phyloP scores from a whole-genome alignment of 2,888 invertebrate species.

The Dryocosmus kuriphilus region DNA sequence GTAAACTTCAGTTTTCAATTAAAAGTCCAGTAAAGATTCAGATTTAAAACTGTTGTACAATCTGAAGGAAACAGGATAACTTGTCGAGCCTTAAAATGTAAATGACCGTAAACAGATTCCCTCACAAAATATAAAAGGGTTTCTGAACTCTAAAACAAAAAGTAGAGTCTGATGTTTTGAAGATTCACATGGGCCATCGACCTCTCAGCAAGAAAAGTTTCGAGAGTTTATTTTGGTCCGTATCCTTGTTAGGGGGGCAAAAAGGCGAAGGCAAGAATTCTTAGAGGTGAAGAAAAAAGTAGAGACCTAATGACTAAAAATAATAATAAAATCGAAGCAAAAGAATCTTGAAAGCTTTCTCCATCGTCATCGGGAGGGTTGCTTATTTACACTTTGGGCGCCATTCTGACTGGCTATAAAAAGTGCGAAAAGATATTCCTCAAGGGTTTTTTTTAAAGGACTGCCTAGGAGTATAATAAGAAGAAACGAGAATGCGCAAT shows the following conservation, averaged over 20 bases:
- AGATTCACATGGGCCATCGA: slow-evolving; percentile 12
- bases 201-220: slow-evolving; percentile 6
- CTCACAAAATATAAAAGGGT: not conserved
- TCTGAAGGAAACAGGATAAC: not conserved
- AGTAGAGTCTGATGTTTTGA: slow-evolving; percentile 5
- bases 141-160: slow-evolving; percentile 25
- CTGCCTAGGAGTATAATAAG: not conserved
- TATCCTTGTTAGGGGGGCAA: not conserved
- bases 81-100: not conserved
- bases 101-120: slow-evolving; percentile 12
- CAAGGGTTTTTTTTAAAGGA: slow-evolving; percentile 16
- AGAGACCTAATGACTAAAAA: slow-evolving; percentile 36
- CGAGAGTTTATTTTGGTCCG: slow-evolving; percentile 19
- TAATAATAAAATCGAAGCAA: slow-evolving; percentile 29
- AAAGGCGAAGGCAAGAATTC: not conserved
- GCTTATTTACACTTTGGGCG: slow-evolving; percentile 40
- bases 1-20: not conserved
- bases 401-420: slow-evolving; percentile 16
- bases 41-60: not conserved
- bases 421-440: slow-evolving; percentile 12
- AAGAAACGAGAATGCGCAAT: not conserved
- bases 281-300: slow-evolving; percentile 4
- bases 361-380: slow-evolving; percentile 19
- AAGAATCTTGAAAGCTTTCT: slow-evolving; percentile 26
- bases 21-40: not conserved